phyloP scores from a whole-genome alignment of 2,888 invertebrate species.

The Acronicta alni region DNA sequence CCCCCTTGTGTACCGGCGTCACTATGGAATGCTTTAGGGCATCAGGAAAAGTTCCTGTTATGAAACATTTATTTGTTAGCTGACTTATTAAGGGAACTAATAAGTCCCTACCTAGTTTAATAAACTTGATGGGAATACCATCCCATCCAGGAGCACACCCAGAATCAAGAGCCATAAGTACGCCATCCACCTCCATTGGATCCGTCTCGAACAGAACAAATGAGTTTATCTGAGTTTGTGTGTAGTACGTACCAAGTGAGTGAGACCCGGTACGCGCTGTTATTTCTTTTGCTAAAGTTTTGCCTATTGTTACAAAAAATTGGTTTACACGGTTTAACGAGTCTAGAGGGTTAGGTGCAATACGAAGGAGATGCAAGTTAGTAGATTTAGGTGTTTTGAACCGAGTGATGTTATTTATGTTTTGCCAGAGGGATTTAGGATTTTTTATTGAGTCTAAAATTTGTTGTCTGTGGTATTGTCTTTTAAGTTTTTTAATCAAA shows the following conservation, averaged over 20 bases:
- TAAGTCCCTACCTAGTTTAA: background rate
- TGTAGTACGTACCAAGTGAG: too few species aligned
- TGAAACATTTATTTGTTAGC: background rate
- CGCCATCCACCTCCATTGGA: background rate
- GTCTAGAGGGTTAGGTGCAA: background rate
- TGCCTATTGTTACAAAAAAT: background rate
- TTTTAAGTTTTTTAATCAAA: slow-evolving; percentile 3
- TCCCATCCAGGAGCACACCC: background rate
- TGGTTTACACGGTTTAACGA: slow-evolving; percentile 1
- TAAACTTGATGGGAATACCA: background rate
- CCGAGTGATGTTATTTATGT: background rate
- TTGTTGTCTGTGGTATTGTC: background rate
- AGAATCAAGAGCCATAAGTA: slow-evolving; percentile 3
- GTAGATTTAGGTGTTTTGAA: background rate
- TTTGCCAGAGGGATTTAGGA: background rate
- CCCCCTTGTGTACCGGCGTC: slow-evolving; percentile 1
- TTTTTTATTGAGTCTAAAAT: background rate
- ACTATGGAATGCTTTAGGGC: background rate
- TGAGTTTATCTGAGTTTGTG: background rate
- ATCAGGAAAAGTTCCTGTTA: background rate
- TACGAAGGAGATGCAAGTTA: background rate
- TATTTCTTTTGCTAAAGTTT: background rate
- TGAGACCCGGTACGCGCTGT: too few species aligned
- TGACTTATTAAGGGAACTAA: background rate
- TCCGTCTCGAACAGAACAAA: background rate